phyloP scores from a whole-genome alignment of 1,140 invertebrate genomes.

The Pseudachorutes palmiensis region DNA sequence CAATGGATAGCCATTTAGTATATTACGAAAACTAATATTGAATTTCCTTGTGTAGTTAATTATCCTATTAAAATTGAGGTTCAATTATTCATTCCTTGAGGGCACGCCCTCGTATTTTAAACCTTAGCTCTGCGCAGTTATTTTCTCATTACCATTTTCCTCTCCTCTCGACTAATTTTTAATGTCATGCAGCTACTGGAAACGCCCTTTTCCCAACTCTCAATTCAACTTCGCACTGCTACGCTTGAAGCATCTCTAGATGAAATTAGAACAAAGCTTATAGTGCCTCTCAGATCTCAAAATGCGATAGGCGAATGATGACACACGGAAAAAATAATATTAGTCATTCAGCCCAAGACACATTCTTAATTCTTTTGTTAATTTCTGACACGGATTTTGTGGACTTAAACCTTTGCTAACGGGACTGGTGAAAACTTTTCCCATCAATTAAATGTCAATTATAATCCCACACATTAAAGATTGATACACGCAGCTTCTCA shows the following conservation, averaged over 20 bases:
- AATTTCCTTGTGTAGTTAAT: not conserved
- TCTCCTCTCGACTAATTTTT: not conserved
- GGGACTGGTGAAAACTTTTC: too few species aligned
- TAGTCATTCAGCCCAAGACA: too few species aligned
- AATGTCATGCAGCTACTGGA: slow-evolving; percentile 7
- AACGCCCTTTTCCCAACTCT: slow-evolving; percentile 3
- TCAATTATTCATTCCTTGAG: slow-evolving; percentile 6
- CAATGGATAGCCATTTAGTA: not conserved
- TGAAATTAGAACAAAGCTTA: not conserved
- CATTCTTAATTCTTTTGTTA: too few species aligned
- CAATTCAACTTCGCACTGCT: not conserved
- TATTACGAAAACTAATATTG: not conserved
- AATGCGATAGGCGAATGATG: too few species aligned
- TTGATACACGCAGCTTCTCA: too few species aligned
- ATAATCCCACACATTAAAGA: too few species aligned
- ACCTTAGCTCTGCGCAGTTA: not conserved
- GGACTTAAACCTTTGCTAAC: too few species aligned
- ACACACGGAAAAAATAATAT: too few species aligned
- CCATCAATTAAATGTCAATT: too few species aligned
- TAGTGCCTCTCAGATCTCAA: too few species aligned
- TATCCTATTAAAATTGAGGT: not conserved
- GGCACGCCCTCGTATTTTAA: not conserved
- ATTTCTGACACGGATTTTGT: too few species aligned
- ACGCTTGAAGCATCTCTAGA: not conserved
- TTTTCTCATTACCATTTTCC: slow-evolving; percentile 2